A percentile compares a stretch with the other conserved stretches of the same genome.
Evolutionary conservation across 2,113 vertebrate genomes (phyloP).

Genomic region (Menura novaehollandiae): DNA sequence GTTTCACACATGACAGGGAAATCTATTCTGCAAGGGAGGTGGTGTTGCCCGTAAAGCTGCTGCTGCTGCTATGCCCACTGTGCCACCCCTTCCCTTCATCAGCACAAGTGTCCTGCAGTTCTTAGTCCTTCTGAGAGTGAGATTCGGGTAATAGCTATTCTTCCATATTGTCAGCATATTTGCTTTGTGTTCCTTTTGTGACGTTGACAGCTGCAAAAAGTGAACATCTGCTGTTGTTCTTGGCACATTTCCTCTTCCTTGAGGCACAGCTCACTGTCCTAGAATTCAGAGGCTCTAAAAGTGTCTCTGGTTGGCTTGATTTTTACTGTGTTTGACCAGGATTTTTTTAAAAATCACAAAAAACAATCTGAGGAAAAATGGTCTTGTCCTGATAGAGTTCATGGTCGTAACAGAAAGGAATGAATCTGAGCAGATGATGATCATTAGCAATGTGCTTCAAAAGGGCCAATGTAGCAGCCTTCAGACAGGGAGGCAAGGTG

Average conservation of each 20-base stretch:
- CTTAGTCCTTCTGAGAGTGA: background rate
- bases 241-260: background rate
- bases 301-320: background rate
- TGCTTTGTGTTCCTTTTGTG: background rate
- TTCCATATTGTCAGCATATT: background rate
- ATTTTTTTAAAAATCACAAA: background rate
- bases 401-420: background rate
- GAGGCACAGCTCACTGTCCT: background rate
- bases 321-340: background rate
- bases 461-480: background rate
- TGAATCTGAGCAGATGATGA: background rate
- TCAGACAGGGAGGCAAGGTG: background rate
- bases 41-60: background rate
- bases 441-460: background rate
- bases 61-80: background rate
- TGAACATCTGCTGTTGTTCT: background rate
- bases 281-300: background rate
- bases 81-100: background rate
- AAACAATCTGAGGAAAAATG: background rate
- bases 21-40: background rate
- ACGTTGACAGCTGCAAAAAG: background rate
- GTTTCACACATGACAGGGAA: background rate
- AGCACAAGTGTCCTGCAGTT: background rate
- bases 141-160: background rate
- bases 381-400: background rate